Conservation (phyloP, 2,797 vertebrate species). For the Potorous gilbertii region DNA sequence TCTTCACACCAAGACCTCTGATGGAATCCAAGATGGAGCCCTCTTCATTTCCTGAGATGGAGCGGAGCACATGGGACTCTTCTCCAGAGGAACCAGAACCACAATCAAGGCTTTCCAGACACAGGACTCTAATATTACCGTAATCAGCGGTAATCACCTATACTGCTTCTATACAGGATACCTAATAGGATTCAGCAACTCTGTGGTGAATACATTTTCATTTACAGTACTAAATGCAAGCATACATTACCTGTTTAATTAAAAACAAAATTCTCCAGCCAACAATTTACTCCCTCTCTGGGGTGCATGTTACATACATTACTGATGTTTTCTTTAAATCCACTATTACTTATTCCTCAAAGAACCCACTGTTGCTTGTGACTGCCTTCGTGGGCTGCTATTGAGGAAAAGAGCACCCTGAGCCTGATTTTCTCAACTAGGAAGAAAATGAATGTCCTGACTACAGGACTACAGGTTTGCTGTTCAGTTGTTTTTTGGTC, state of each 20-base stretch:
- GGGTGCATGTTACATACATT: conserved; percentile 73
- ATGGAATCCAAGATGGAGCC: conserved; percentile 50
- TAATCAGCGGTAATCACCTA: conserved; percentile 85
- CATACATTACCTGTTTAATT: conserved; percentile 86
- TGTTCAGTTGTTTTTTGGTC: neutral
- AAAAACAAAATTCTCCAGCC: conserved; percentile 85
- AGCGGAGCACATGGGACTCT: conserved; percentile 76
- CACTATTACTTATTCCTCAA: conserved; percentile 75
- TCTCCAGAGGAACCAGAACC: conserved; percentile 78
- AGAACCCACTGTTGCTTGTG: conserved; percentile 62
- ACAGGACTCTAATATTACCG: conserved; percentile 82
- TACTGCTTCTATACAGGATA: conserved; percentile 81
- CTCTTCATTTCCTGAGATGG: conserved; percentile 72
- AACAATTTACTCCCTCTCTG: conserved; percentile 83
- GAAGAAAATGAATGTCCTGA: neutral
- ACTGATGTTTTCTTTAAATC: conserved; percentile 76
- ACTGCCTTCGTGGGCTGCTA: conserved; percentile 24
- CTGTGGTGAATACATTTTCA: conserved; percentile 84
- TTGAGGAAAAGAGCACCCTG: conserved; percentile 40
- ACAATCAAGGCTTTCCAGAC: conserved; percentile 79
- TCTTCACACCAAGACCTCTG: neutral
- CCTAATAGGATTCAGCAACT: conserved; percentile 81
- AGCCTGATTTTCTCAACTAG: conserved; percentile 13
- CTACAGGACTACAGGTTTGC: neutral
- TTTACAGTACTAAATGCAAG: conserved; percentile 80